phyloP scores from a whole-genome alignment of 2,113 vertebrate genomes.

The Mesitornis unicolor region DNA sequence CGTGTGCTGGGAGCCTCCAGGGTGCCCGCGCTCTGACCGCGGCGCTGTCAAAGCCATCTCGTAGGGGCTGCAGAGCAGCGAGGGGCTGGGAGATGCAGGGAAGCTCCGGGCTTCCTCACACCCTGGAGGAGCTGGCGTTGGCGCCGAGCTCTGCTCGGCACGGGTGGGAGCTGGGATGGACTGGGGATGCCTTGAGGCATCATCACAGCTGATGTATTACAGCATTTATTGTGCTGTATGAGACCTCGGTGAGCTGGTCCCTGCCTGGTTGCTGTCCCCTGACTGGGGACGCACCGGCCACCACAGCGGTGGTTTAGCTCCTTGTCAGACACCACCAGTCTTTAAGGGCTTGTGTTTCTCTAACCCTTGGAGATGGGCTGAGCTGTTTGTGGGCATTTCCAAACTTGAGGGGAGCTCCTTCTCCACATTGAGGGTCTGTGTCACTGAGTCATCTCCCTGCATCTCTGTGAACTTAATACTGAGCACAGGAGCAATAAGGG shows the following conservation, averaged over 20 bases:
- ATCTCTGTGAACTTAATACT: fast-evolving
- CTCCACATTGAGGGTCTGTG: not conserved
- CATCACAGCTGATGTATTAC: fast-evolving
- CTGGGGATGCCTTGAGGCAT: not conserved
- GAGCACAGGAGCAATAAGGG: not conserved
- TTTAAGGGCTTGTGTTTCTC: not conserved
- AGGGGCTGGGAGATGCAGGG: fast-evolving
- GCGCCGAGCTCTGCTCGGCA: not conserved
- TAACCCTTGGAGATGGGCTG: not conserved
- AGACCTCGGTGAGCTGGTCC: not conserved
- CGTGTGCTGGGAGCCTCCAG: fast-evolving
- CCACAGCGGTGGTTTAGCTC: not conserved
- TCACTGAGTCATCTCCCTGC: fast-evolving
- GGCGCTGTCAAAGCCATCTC: not conserved
- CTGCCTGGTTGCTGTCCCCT: not conserved
- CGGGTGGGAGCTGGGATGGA: not conserved
- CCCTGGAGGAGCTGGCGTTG: fast-evolving
- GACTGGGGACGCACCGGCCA: no score
- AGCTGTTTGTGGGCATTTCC: not conserved
- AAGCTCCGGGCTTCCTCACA: not conserved
- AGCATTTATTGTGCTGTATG: not conserved
- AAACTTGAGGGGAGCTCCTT: not conserved
- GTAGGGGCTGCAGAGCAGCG: not conserved
- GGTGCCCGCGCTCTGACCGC: not conserved
- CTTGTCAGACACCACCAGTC: not conserved